Percentiles rank a stretch among this genome's conserved stretches.
phyloP scores from a whole-genome alignment of 1,140 invertebrate species.

The Andricus grossulariae region DNA sequence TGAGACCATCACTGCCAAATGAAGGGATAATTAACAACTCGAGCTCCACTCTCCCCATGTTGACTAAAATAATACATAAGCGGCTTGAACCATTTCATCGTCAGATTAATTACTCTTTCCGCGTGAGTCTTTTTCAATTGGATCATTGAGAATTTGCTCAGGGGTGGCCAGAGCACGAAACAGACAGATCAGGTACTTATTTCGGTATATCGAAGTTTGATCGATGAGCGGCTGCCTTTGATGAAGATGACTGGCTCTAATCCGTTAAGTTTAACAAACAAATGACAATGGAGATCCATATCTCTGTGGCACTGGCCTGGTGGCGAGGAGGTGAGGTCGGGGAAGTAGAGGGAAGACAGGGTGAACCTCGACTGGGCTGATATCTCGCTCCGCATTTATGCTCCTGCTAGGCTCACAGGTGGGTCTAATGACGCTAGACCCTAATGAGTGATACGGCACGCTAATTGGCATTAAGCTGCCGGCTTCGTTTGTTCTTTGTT shows the following conservation, averaged over 20 bases:
- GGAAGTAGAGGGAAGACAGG: slow-evolving; percentile 42
- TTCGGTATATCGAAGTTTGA: slow-evolving; percentile 61
- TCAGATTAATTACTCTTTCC: slow-evolving; percentile 65
- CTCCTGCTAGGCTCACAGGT: slow-evolving; percentile 55
- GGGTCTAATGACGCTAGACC: slow-evolving; percentile 59
- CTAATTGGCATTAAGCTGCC: slow-evolving; percentile 69
- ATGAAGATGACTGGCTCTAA: slow-evolving; percentile 65
- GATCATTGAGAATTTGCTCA: slow-evolving; percentile 51
- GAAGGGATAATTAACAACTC: slow-evolving; percentile 16
- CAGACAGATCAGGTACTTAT: slow-evolving; percentile 52
- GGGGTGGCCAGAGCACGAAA: slow-evolving; percentile 55
- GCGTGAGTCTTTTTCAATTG: slow-evolving; percentile 44
- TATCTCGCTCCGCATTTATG: slow-evolving; percentile 44
- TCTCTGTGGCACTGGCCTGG: slow-evolving; percentile 35
- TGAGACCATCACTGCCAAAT: not conserved
- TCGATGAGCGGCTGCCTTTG: slow-evolving; percentile 58
- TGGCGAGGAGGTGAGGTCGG: slow-evolving; percentile 31
- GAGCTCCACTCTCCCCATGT: not conserved
- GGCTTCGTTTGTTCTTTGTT: slow-evolving; percentile 55
- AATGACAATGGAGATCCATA: slow-evolving; percentile 71
- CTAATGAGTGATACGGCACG: slow-evolving; percentile 66
- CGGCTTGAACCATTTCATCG: slow-evolving; percentile 37
- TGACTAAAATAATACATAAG: slow-evolving; percentile 17
- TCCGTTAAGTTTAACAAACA: slow-evolving; percentile 68
- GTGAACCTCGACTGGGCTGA: slow-evolving; percentile 36